Evolutionary conservation across 2,797 vertebrate genomes (phyloP), one percentile per base, ranked within the genome.

Genomic region (Phaenicophaeus curvirostris): DNA sequence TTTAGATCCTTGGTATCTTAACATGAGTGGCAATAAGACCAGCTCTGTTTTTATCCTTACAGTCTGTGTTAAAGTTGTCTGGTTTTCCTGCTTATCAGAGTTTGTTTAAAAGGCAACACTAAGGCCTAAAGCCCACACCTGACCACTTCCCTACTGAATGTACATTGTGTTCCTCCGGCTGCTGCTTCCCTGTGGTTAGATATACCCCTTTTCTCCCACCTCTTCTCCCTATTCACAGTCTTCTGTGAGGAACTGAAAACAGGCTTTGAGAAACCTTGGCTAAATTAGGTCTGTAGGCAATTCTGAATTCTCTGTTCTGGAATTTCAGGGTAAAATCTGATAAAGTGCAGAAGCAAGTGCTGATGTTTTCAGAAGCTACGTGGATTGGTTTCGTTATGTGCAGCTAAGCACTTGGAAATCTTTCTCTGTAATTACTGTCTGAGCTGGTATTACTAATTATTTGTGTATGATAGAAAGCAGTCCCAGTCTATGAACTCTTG

Each of bases 391-490:
- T 88, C 67, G 48, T 86, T 93, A 53, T 55, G 31, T 90, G 50
- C 44, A 79, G 67, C 74, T 84, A 94, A 90, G 69, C 62, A 44
- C 31, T 87, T 94, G 86, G 71, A 96, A 67, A 86, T 87, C 76
- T 35, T 55, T 0, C 2, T 79, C 77, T 91, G 55, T 84, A 82
- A 88, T 96, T 93, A 88, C 62, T 79, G 85, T 94, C 78, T 31
- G 77, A 90, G 53, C 74, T 95, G 86, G 85, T 96, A 39, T 93
- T 92, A 41, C 71, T 92, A 73, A 85, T 95, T 87, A 94, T 79
- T 88, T 79, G 63, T 90, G 23, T 87, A 41, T 91, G 91, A 92
- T 82, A 82, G 72, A 39, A 94, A 95, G 67, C 93, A 94, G 83
- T 87, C 59, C 28, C 65, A 50, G 88, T 57, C 86, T 90, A 11